phyloP scores from a whole-genome alignment of 2,797 vertebrate genomes.

The Cottoperca gobio region DNA sequence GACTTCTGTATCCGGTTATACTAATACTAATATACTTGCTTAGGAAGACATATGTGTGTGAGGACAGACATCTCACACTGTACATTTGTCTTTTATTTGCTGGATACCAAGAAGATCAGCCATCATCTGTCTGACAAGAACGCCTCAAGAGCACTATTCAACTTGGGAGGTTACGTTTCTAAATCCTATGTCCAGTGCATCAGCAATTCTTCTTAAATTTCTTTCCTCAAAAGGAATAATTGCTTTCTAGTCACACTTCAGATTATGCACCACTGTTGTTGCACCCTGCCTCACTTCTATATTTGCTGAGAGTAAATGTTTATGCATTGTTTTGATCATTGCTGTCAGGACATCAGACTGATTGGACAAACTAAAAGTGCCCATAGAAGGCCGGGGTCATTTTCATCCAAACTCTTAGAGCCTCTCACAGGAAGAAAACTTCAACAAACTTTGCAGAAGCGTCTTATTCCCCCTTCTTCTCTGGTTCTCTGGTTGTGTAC shows the following conservation, averaged over 20 bases:
- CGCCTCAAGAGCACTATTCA: background rate
- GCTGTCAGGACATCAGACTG: conserved; percentile 31
- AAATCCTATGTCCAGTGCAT: background rate
- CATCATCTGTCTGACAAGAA: conserved; percentile 1
- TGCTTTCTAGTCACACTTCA: conserved; percentile 8
- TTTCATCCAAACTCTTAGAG: conserved; percentile 43
- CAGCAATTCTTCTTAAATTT: background rate
- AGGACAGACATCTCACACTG: background rate
- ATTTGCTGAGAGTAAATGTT: conserved; percentile 22
- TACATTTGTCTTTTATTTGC: background rate
- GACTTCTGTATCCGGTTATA: background rate
- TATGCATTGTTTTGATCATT: conserved; percentile 46
- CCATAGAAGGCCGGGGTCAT: conserved; percentile 45
- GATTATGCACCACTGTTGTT: background rate
- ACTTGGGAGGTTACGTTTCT: background rate
- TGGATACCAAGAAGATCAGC: background rate
- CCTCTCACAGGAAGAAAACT: conserved; percentile 19
- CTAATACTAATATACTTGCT: no score
- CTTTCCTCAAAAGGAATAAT: background rate
- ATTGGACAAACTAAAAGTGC: conserved; percentile 17
- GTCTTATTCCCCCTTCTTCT: conserved; percentile 33
- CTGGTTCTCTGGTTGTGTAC: conserved; percentile 43
- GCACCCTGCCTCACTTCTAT: background rate
- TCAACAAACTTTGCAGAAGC: conserved; percentile 43
- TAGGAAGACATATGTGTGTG: no score